Evolutionary conservation across 2,113 vertebrate species (phyloP).

Genomic region (Cyanoderma ruficeps): DNA sequence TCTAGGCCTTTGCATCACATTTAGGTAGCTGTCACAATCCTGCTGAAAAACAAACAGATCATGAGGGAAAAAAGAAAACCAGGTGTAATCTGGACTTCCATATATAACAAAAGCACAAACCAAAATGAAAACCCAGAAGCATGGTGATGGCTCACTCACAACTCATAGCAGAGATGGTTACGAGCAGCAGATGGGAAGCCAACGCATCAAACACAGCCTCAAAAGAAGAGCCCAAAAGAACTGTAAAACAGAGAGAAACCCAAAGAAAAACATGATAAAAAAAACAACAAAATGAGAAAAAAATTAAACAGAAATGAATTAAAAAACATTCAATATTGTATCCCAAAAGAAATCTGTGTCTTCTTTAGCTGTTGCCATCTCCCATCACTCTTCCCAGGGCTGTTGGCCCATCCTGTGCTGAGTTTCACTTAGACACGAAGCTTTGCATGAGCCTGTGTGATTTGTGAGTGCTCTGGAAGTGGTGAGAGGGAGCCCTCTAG

Average conservation of each 20-base stretch:
- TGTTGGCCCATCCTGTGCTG: not conserved
- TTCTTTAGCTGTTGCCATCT: not conserved
- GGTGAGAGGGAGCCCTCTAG: conserved; percentile 17
- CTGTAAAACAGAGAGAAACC: conserved; percentile 87
- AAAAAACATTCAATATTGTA: conserved; percentile 25
- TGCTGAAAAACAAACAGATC: conserved; percentile 50
- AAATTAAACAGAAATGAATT: conserved; percentile 63
- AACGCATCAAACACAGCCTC: conserved; percentile 86
- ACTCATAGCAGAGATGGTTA: conserved; percentile 79
- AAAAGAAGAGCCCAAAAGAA: conserved; percentile 85
- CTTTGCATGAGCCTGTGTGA: rapidly evolving
- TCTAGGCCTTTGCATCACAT: conserved; percentile 1
- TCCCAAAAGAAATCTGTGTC: not conserved
- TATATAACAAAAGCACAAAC: conserved; percentile 65
- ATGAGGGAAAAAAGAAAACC: conserved; percentile 42
- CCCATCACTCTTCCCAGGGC: not conserved
- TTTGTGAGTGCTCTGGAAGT: not conserved
- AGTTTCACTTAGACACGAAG: not conserved
- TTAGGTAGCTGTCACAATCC: conserved; percentile 15
- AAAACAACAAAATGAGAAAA: conserved; percentile 61
- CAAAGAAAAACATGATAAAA: conserved; percentile 74
- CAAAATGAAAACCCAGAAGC: conserved; percentile 69
- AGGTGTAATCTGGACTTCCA: conserved; percentile 31
- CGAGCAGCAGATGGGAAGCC: conserved; percentile 80
- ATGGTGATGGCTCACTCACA: conserved; percentile 82